Evolutionary conservation across 2,113 vertebrate genomes (phyloP).

Genomic region (Leucosticte australis): DNA sequence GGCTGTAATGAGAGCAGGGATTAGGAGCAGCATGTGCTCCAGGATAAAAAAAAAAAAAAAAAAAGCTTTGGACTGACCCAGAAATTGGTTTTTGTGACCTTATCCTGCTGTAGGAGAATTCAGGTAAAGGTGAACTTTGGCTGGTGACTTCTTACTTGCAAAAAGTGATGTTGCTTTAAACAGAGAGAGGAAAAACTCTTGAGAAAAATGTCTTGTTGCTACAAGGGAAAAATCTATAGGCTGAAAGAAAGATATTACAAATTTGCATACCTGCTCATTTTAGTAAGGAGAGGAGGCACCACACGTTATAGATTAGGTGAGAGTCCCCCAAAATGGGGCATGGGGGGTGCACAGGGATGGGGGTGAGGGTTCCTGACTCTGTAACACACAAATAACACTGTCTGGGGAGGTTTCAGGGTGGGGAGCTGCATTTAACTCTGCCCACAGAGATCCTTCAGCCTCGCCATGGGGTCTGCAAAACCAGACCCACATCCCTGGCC

Average conservation of each 20-base stretch:
- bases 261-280: background rate
- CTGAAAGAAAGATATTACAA: background rate
- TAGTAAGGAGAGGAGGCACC: background rate
- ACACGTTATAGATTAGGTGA: background rate
- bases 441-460: background rate
- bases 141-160: background rate
- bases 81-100: slow-evolving; percentile 26
- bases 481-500: background rate
- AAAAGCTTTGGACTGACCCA: slow-evolving; percentile 5
- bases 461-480: background rate
- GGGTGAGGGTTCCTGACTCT: background rate
- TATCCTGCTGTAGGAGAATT: background rate
- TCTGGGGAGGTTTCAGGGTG: background rate
- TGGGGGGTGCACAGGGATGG: background rate
- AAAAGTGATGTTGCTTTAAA: background rate
- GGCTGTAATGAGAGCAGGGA: slow-evolving; percentile 22
- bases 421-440: background rate
- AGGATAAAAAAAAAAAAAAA: background rate
- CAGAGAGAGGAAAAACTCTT: background rate
- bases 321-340: background rate
- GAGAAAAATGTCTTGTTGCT: background rate
- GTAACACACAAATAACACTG: too few relatives aligned
- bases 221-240: background rate
- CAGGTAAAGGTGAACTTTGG: background rate
- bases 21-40: slow-evolving; percentile 28